Conservation (phyloP, 2,113 vertebrate genomes). For the Leiothrix lutea region DNA sequence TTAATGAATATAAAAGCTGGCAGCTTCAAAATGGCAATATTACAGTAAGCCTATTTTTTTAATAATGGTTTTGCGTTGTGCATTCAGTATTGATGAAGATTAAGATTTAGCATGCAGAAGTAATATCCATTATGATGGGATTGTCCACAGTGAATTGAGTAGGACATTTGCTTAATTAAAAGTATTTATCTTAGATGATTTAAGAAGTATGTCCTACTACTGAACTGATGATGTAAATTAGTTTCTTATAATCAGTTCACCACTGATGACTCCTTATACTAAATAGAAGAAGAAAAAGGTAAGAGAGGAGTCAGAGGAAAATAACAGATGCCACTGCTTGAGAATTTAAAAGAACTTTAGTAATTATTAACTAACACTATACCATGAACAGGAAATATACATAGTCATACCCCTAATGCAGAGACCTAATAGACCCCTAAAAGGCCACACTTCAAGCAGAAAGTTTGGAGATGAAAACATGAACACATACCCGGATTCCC, state of each 20-base stretch:
- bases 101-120: conserved; percentile 28
- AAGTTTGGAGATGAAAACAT: not conserved
- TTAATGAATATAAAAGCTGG: conserved; percentile 23
- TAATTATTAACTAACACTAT: not conserved
- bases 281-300: not conserved
- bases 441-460: not conserved
- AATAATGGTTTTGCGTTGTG: not conserved
- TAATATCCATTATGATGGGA: conserved; percentile 16
- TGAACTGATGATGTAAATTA: not conserved
- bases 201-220: conserved; percentile 4
- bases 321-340: not conserved
- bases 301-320: not conserved
- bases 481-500: not conserved
- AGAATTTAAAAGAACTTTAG: not conserved
- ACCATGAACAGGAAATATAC: not conserved
- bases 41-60: not conserved
- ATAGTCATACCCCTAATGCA: not conserved
- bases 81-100: conserved; percentile 7
- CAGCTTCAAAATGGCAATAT: conserved; percentile 23
- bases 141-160: conserved; percentile 4
- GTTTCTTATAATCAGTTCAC: conserved; percentile 12
- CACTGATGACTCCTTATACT: not conserved
- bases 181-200: conserved; percentile 51
- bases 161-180: conserved; percentile 53
- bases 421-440: not conserved